A percentile compares a stretch with the other conserved stretches of the same genome.
These are phyloP conservation scores for Aphodius granarius DNA, from an alignment of 2,888 invertebrate species.

Conservation along the genomic window DNA sequence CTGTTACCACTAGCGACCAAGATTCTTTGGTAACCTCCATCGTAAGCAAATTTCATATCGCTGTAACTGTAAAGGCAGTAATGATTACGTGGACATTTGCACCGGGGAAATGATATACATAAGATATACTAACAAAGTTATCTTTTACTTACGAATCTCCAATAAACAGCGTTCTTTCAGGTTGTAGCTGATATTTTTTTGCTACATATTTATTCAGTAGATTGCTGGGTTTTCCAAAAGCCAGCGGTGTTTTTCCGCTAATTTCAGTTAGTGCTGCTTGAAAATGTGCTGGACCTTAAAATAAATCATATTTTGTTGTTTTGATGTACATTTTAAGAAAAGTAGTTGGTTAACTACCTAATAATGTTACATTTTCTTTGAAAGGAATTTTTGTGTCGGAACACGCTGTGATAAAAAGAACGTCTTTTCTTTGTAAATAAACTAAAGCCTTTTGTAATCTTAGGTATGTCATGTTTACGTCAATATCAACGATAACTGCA, in stretches of 20 bases:
- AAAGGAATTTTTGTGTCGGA: conserved; percentile 54
- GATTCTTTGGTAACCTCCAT: conserved; percentile 71
- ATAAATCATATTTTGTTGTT: conserved; percentile 14
- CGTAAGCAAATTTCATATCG: conserved; percentile 71
- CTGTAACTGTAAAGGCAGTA: conserved; percentile 70
- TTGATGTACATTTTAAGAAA: too few species aligned
- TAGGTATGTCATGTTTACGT: conserved; percentile 56
- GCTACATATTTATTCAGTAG: conserved; percentile 56
- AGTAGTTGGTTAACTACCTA: conserved; percentile 49
- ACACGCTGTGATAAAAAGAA: conserved; percentile 57
- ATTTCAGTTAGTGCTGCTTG: conserved; percentile 53
- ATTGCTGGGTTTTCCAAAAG: conserved; percentile 58
- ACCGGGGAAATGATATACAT: neutral
- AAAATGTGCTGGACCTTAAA: conserved; percentile 54
- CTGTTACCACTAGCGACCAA: conserved; percentile 69
- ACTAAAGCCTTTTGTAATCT: conserved; percentile 57
- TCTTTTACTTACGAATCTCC: conserved; percentile 71
- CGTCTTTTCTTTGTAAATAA: conserved; percentile 57
- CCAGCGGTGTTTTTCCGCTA: conserved; percentile 51
- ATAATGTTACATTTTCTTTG: conserved; percentile 43
- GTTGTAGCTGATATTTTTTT: conserved; percentile 60
- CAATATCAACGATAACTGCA: conserved; percentile 62
- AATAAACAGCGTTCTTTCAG: conserved; percentile 74
- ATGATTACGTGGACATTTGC: conserved; percentile 6
- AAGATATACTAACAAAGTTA: neutral